Conservation (phyloP, 2,888 invertebrate species). For the Leucania comma region DNA sequence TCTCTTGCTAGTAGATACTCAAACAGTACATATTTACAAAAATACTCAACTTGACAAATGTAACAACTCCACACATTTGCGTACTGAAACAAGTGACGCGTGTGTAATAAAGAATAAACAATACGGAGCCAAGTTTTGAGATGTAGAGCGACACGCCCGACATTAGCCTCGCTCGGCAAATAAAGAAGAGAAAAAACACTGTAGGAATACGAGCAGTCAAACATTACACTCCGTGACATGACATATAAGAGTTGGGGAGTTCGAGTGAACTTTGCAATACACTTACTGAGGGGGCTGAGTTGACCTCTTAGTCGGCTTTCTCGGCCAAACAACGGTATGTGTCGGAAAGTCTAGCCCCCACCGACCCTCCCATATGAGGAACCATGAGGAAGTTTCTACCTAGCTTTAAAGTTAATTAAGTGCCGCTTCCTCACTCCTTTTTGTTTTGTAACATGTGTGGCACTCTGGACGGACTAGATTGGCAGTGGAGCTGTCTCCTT, state of each 20-base stretch:
- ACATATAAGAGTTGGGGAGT: conserved; percentile 70
- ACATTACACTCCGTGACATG: conserved; percentile 65
- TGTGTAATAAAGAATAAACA: conserved; percentile 69
- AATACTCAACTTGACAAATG: conserved; percentile 44
- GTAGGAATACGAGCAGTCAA: conserved; percentile 64
- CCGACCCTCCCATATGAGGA: conserved; percentile 47
- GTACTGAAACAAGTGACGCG: conserved; percentile 41
- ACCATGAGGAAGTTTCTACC: conserved; percentile 76
- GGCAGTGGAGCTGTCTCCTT: conserved; percentile 70
- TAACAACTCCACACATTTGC: conserved; percentile 28
- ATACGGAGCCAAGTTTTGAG: conserved; percentile 66
- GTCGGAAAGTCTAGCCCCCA: conserved; percentile 69
- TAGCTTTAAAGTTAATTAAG: conserved; percentile 86
- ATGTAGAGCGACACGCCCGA: conserved; percentile 61
- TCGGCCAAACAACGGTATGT: conserved; percentile 77
- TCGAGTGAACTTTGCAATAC: conserved; percentile 78
- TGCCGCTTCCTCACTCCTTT: conserved; percentile 72
- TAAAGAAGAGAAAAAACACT: conserved; percentile 66
- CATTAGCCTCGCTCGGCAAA: conserved; percentile 66
- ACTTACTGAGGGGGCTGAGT: conserved; percentile 77
- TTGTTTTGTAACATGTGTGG: conserved; percentile 78
- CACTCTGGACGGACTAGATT: conserved; percentile 73
- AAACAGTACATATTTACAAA: conserved; percentile 53
- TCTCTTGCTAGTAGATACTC: conserved; percentile 27
- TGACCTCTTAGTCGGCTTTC: conserved; percentile 76